A percentile compares a stretch with the other conserved stretches of the same genome.
Conservation (phyloP, 2,797 vertebrate species). For the Leuciscus waleckii region DNA sequence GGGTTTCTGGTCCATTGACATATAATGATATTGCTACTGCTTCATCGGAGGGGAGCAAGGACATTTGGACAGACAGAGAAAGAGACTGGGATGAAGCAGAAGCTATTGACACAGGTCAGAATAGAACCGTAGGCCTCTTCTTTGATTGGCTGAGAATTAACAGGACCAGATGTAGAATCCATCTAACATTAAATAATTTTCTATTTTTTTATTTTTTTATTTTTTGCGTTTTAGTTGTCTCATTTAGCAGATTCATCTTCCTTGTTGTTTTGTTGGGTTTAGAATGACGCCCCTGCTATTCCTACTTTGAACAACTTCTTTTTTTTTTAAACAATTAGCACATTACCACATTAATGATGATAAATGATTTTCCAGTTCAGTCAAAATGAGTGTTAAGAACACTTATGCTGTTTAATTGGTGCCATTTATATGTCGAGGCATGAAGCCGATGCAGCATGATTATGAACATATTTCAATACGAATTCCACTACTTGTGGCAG, state of each 20-base stretch:
- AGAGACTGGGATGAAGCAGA: constrained; percentile 85
- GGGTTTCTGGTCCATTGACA: constrained; percentile 86
- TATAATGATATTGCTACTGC: constrained; percentile 85
- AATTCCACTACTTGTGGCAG: constrained; percentile 17
- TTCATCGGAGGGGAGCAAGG: constrained; percentile 83
- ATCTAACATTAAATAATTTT: constrained; percentile 22
- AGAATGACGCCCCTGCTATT: not conserved
- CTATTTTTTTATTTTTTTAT: not conserved
- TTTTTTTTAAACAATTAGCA: not conserved
- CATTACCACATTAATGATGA: constrained; percentile 10
- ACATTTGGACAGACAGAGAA: constrained; percentile 86
- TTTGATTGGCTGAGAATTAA: constrained; percentile 29
- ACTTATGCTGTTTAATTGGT: constrained; percentile 65
- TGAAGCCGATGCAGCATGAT: constrained; percentile 54
- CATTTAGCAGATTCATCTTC: constrained; percentile 15
- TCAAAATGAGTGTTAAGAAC: constrained; percentile 58
- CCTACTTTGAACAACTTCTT: not conserved
- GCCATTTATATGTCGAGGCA: constrained; percentile 64
- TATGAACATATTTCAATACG: constrained; percentile 66
- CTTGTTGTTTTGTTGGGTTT: constrained; percentile 45
- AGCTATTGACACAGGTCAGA: constrained; percentile 86
- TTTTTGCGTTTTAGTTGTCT: constrained; percentile 49
- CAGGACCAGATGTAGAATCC: constrained; percentile 31
- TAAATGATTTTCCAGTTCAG: constrained; percentile 44
- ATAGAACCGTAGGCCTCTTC: constrained; percentile 72